Conservation (phyloP, 2,888 invertebrate genomes). For the Campaea margaritaria region DNA sequence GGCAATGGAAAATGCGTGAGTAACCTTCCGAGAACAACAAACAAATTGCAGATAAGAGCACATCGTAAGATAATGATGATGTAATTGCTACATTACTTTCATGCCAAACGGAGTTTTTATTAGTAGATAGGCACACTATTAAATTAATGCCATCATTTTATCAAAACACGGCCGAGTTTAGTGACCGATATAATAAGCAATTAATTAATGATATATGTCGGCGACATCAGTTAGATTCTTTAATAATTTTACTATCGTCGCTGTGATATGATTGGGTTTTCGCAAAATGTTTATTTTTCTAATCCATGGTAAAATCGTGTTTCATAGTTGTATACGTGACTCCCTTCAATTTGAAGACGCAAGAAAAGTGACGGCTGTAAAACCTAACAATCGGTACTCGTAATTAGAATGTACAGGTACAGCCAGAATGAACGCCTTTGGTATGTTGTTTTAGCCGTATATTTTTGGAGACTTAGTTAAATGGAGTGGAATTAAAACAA, state of each 20-base stretch:
- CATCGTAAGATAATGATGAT: constrained; percentile 37
- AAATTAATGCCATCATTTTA: constrained; percentile 7
- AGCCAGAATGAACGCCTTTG: no score
- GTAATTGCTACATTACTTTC: constrained; percentile 43
- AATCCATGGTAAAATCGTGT: no score
- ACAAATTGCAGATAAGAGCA: constrained; percentile 38
- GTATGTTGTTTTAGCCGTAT: no score
- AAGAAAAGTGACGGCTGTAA: not conserved
- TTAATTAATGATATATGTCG: constrained; percentile 1
- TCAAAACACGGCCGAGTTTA: constrained; percentile 5
- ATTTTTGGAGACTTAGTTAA: no score
- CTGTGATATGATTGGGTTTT: no score
- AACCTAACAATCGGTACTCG: no score
- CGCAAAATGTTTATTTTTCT: no score
- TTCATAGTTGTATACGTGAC: no score
- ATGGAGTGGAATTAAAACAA: no score
- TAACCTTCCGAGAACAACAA: constrained; percentile 33
- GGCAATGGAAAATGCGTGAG: constrained; percentile 36
- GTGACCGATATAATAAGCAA: constrained; percentile 5
- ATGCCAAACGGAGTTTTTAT: not conserved
- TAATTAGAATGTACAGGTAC: no score
- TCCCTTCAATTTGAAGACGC: not conserved
- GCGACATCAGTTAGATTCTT: not conserved
- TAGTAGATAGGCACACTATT: not conserved
- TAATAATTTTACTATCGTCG: no score